A percentile compares a stretch with the other conserved stretches of the same genome.
These are phyloP conservation scores for Drosophila sproati DNA, from an alignment of 1,140 invertebrate genomes.

Conservation along the genomic window DNA sequence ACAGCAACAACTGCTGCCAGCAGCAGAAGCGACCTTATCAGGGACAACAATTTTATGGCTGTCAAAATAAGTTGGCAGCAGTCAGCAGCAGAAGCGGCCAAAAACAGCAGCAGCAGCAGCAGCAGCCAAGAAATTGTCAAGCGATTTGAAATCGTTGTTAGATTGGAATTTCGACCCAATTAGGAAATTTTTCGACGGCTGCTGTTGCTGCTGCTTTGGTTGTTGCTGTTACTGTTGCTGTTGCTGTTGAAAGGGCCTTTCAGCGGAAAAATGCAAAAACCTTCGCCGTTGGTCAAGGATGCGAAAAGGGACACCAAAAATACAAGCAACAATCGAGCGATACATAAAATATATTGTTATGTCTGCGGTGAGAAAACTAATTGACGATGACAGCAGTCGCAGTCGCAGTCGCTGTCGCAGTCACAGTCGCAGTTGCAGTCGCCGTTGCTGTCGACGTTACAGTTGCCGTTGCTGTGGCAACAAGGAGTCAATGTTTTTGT, in stretches of 20 bases:
- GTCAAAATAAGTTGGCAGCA: constrained; percentile 33
- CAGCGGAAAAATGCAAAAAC: constrained; percentile 70
- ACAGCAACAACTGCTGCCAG: background rate
- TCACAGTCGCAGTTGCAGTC: background rate
- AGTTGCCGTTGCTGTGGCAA: constrained; percentile 10
- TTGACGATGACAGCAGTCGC: constrained; percentile 68
- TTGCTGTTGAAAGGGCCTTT: constrained; percentile 35
- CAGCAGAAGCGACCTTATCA: constrained; percentile 26
- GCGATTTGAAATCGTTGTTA: constrained; percentile 70
- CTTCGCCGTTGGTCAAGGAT: constrained; percentile 44
- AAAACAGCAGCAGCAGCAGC: constrained; percentile 21
- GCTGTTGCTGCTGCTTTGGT: constrained; percentile 10
- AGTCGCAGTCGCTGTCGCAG: constrained; percentile 7
- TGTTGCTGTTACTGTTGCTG: background rate
- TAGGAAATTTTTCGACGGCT: constrained; percentile 70
- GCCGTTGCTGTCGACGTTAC: background rate
- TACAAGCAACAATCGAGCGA: constrained; percentile 38
- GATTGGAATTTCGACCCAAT: constrained; percentile 81
- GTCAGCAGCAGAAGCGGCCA: background rate
- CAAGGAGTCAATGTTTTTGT: constrained; percentile 31
- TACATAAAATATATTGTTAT: constrained; percentile 78
- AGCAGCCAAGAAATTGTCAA: constrained; percentile 39
- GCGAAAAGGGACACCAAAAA: constrained; percentile 26
- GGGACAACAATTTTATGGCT: constrained; percentile 36
- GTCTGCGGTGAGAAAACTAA: constrained; percentile 75